Evolutionary conservation across 2,113 vertebrate species (phyloP), one percentile per base, ranked within the genome.

Genomic region (Sardina pilchardus): DNA sequence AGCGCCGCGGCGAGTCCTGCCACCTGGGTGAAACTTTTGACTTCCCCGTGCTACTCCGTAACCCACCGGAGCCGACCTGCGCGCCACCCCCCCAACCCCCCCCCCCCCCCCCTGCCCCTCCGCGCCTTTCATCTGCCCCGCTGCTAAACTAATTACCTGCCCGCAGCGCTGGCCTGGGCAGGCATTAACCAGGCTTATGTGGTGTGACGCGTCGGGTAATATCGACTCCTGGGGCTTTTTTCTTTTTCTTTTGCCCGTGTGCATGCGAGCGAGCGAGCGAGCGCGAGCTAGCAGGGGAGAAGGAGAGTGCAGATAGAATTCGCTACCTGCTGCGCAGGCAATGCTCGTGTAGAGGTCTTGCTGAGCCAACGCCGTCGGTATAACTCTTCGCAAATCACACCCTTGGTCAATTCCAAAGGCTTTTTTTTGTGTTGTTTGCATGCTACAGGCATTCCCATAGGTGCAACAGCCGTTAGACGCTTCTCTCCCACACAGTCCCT

Each of bases 81-180:
- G 91, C 89, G 88, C 59, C 83, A 81, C 59, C 88, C 48, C 48
- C 10, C 16, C 48, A 39, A n/a, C n/a, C 47, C 6, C 47, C 47
- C 12, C 47, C 47, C 4, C 75, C 83, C 81, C 50, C 6, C 4
- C 47, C 12, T 14, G 7, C 6, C 75, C 83, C 81, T 47, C 91
- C 90, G 26, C 63, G 56, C 91, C 91, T 87, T 92, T 94, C 90
- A 92, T 92, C 92, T 91, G 88, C 91, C 93, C 90, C 21, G 81
- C 92, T 93, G 93, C 92, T 93, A 56, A 89, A 93, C 91, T 93
- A 94, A 94, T 94, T 91, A 93, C 91, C 92, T 89, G 88, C 91
- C 90, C 67, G 82, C 88, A 90, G 93, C 86, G 85, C 86, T 85
- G 86, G 86, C 90, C 63, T 36, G 87, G 83, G 89, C 92, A 87